Conservation (phyloP, 2,888 invertebrate genomes). For the Idaea straminata region DNA sequence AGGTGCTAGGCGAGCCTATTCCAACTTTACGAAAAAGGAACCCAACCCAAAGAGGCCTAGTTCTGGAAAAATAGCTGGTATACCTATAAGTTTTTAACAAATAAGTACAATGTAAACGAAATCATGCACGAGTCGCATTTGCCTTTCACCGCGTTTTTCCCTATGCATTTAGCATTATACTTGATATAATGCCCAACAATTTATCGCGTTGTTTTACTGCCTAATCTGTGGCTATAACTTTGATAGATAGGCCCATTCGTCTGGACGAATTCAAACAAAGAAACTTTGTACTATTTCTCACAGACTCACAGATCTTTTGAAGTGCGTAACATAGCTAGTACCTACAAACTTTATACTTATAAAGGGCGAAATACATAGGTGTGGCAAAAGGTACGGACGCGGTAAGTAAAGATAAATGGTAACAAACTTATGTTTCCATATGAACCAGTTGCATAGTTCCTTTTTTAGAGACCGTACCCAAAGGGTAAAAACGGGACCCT, state of each 20-base stretch:
- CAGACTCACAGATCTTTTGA: constrained; percentile 7
- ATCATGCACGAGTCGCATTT: background rate
- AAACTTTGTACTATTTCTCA: constrained; percentile 28
- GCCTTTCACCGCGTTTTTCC: background rate
- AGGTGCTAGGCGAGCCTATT: too few species aligned
- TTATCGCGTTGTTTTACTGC: constrained; percentile 2
- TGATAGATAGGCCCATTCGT: constrained; percentile 52
- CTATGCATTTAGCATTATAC: background rate
- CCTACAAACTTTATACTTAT: background rate
- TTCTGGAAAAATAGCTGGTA: too few species aligned
- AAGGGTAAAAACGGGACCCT: too few species aligned
- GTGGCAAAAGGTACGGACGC: background rate
- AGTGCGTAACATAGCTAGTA: constrained; percentile 13
- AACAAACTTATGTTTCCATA: too few species aligned
- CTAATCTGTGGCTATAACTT: constrained; percentile 28
- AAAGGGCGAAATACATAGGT: background rate
- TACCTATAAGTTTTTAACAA: too few species aligned
- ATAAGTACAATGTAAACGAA: background rate
- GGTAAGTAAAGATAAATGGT: background rate
- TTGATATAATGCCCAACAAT: background rate
- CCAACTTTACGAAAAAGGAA: too few species aligned
- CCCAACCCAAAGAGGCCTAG: too few species aligned
- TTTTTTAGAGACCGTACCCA: too few species aligned
- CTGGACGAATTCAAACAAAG: constrained; percentile 49
- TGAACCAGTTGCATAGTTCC: too few species aligned